Evolutionary conservation across 2,113 vertebrate species (phyloP).

Genomic region (Equus przewalskii): DNA sequence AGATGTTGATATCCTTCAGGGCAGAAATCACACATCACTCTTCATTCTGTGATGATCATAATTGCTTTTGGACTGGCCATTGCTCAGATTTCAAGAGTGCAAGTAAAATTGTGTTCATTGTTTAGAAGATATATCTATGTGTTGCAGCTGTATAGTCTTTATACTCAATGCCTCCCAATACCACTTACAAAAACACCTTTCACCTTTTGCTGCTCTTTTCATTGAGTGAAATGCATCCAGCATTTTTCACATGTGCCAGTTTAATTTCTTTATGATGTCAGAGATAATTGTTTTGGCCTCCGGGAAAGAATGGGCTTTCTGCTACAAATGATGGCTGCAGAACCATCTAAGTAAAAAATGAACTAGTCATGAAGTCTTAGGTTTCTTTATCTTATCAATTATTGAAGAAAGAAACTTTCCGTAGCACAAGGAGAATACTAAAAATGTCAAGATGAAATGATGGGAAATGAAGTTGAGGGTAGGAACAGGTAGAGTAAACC

Average conservation of each 20-base stretch:
- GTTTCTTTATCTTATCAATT: conserved; percentile 86
- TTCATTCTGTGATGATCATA: not conserved
- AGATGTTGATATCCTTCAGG: not conserved
- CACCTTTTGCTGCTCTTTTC: conserved; percentile 73
- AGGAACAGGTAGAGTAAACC: not conserved
- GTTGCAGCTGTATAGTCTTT: conserved; percentile 30
- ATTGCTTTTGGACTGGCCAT: not conserved
- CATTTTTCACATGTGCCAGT: conserved; percentile 69
- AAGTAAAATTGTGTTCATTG: not conserved
- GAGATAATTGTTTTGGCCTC: conserved; percentile 87
- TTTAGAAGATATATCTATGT: not conserved
- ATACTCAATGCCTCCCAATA: conserved; percentile 43
- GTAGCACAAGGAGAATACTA: conserved; percentile 73
- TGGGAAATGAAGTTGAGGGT: conserved; percentile 25
- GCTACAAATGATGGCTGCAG: conserved; percentile 78
- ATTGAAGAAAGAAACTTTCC: conserved; percentile 81
- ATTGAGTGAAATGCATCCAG: conserved; percentile 75
- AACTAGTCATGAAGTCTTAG: conserved; percentile 77
- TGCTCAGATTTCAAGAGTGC: conserved; percentile 21
- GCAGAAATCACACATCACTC: not conserved
- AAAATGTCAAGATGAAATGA: conserved; percentile 70
- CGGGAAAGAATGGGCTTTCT: conserved; percentile 85
- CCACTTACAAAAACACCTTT: conserved; percentile 70
- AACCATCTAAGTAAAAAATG: conserved; percentile 83
- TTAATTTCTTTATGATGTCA: conserved; percentile 86